Conservation (phyloP, 2,113 vertebrate genomes). For the Neogale vison region DNA sequence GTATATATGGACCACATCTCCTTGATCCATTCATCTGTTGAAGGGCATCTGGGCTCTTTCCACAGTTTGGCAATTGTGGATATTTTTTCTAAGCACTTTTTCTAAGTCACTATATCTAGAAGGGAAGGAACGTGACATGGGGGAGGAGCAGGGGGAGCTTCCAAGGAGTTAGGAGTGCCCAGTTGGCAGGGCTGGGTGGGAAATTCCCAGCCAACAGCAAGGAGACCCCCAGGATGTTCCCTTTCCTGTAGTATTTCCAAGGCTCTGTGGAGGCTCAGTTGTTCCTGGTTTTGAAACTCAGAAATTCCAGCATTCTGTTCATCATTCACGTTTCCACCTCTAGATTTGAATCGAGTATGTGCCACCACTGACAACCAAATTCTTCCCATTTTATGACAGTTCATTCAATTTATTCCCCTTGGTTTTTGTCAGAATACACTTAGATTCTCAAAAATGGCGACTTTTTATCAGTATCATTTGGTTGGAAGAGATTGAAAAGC, state of each 20-base stretch:
- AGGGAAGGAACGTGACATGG: background rate
- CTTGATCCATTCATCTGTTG: too few relatives aligned
- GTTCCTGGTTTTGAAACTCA: background rate
- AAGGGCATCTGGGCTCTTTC: too few relatives aligned
- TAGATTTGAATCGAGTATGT: background rate
- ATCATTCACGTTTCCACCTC: background rate
- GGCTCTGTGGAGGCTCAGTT: rapidly evolving
- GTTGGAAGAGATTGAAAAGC: background rate
- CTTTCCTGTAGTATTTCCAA: background rate
- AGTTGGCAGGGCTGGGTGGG: background rate
- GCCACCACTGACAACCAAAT: background rate
- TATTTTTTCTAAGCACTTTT: too few relatives aligned
- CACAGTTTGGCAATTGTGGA: too few relatives aligned
- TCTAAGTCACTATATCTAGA: background rate
- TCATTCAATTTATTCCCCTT: background rate
- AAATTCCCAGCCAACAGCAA: background rate
- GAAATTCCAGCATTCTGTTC: background rate
- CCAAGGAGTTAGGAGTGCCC: too few relatives aligned
- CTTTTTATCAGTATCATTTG: background rate
- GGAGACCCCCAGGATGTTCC: too few relatives aligned
- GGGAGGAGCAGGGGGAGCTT: rapidly evolving
- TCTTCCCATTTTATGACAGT: background rate
- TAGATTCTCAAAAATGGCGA: background rate
- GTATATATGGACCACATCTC: too few relatives aligned
- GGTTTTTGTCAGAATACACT: background rate